Percentiles rank a stretch among this genome's conserved stretches.
Evolutionary conservation across 2,888 invertebrate genomes (phyloP).

Genomic region (Cosmia pyralina): DNA sequence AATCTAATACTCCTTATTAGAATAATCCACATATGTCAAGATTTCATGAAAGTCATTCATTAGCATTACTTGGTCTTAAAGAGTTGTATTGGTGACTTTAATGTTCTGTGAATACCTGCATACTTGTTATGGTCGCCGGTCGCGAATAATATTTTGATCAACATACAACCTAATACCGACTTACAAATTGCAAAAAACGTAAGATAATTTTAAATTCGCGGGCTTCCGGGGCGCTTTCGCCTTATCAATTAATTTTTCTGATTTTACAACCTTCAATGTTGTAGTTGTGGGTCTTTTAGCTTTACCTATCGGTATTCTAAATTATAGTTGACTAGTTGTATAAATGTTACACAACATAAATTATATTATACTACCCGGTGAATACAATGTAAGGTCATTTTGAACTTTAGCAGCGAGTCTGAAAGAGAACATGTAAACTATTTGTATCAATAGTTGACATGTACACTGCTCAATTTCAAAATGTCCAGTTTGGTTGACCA

Average conservation of each 20-base stretch:
- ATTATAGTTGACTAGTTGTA: background rate
- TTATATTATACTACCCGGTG: background rate
- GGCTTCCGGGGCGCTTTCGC: no score
- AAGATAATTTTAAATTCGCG: no score
- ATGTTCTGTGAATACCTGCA: no score
- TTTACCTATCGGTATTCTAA: constrained; percentile 32
- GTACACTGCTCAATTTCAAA: constrained; percentile 10
- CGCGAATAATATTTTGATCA: no score
- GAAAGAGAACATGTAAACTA: background rate
- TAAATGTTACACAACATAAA: constrained; percentile 1
- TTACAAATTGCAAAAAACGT: no score
- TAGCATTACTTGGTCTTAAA: no score
- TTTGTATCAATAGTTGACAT: background rate
- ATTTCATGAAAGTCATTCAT: no score
- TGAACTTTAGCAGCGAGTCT: background rate
- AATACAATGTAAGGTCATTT: constrained; percentile 17
- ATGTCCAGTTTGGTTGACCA: background rate
- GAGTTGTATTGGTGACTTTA: no score
- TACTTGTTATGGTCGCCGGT: no score
- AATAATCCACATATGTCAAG: no score
- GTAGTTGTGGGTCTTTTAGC: constrained; percentile 1
- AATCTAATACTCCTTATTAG: no score
- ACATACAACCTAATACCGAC: no score
- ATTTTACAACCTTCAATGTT: background rate
- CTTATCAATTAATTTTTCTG: background rate